Base-by-base conservation (phyloP, 2,888 invertebrate species). In the Scaptomyza reducta region DNA sequence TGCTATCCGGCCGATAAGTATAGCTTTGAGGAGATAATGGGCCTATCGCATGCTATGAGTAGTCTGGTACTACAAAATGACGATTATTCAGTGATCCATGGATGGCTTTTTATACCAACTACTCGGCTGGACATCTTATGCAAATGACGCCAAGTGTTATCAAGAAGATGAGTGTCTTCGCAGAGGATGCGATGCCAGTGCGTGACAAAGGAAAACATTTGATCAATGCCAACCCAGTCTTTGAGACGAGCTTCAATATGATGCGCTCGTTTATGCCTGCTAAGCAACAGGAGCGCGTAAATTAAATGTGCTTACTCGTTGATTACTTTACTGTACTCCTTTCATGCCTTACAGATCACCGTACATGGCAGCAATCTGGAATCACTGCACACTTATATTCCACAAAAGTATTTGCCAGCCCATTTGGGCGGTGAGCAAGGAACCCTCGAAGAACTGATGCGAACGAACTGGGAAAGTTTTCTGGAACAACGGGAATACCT, bases 341-440 rank as follows among this genome's bases (percentile, higher is more conserved):
- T 11, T 13, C 22, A 4, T 29, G 22, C 10, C 3, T 16, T 41
- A 38, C 87, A 94, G 94, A 73, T 94, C 38, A 92, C 91, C 88
- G 92, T 94, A 27, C 94, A 94, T 71, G 93, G 93, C 58, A 92
- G 92, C 76, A 79, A 93, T 74, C 91, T 92, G 67, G 93, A 94
- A 2, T 93, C 93, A 31, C 89, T 95, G 62, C 94, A 94, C 79
- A 91, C 93, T 67, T 79, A 92, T 65, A 91, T 95, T 22, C 94
- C 95, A 0, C 92, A 93, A 80, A 92, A 93, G 22, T 91, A 94
- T 57, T 89, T 95, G 31, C 95, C 95, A 2, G 91, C 89, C 3
- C 95, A 95, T 80, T 95, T 94, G 80, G 95, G 95, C 13, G 95
- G 95, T 3, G 92, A 92, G 41, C 93, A 93, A 70, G 93, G 93